These are phyloP conservation scores for Atrichornis clamosus DNA, from an alignment of 2,113 vertebrate species.

Conservation along the genomic window DNA sequence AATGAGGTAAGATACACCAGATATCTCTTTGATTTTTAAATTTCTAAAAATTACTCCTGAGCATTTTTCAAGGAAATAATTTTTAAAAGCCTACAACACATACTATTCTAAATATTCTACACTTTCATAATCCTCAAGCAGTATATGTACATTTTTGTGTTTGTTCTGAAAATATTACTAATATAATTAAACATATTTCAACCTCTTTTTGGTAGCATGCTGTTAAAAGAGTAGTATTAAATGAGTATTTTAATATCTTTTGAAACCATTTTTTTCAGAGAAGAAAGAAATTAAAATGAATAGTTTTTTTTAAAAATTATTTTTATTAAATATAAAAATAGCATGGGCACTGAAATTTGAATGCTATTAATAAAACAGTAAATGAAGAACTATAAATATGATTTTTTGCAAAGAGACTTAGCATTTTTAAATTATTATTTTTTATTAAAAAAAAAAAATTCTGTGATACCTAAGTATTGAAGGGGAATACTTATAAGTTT, in stretches of 20 bases:
- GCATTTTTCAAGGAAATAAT: neutral
- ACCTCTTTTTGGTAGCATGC: neutral
- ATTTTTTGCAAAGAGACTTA: neutral
- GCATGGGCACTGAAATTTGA: neutral
- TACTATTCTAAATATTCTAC: neutral
- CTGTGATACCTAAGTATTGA: neutral
- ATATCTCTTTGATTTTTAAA: neutral
- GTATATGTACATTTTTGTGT: neutral
- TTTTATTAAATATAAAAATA: neutral
- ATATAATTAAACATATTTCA: neutral
- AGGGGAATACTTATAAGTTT: neutral
- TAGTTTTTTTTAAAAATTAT: rapidly evolving
- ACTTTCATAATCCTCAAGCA: neutral
- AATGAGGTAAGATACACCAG: neutral
- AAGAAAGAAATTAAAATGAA: neutral
- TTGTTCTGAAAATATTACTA: neutral
- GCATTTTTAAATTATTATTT: neutral
- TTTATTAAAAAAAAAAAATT: neutral
- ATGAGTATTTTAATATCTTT: neutral
- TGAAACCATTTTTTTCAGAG: neutral
- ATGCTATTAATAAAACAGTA: neutral
- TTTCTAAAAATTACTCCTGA: neutral
- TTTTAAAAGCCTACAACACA: neutral
- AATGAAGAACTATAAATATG: neutral
- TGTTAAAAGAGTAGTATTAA: neutral